Evolutionary conservation across 2,888 invertebrate genomes (phyloP).

Genomic region (Morpho helenor): DNA sequence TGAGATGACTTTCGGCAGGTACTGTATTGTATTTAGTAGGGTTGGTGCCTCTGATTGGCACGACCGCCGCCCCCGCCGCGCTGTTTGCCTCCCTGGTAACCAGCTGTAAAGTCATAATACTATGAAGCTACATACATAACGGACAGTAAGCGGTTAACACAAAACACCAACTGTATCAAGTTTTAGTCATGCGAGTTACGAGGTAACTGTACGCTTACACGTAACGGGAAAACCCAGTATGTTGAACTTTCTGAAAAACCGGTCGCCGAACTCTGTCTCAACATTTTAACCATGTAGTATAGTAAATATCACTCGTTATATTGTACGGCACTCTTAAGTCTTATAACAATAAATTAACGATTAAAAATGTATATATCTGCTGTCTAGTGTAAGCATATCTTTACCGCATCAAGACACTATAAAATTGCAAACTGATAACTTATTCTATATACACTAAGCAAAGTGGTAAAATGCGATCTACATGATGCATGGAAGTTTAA

Average conservation of each 20-base stretch:
- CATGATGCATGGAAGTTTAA: too few species aligned
- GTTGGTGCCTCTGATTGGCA: slow-evolving; percentile 92
- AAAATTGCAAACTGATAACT: background rate
- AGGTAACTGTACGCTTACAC: slow-evolving; percentile 24
- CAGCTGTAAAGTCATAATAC: slow-evolving; percentile 51
- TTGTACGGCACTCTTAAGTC: too few species aligned
- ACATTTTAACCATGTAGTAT: too few species aligned
- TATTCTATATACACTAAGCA: background rate
- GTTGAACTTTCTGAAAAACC: slow-evolving; percentile 5
- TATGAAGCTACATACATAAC: background rate
- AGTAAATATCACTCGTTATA: too few species aligned
- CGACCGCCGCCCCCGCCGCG: slow-evolving; percentile 86
- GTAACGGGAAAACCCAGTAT: slow-evolving; percentile 14
- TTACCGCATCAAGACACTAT: slow-evolving; percentile 2
- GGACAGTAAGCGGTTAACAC: slow-evolving; percentile 2
- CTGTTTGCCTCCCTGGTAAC: slow-evolving; percentile 92
- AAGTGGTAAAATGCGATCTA: background rate
- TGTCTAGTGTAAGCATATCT: slow-evolving; percentile 22
- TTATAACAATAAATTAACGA: too few species aligned
- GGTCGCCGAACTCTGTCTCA: background rate
- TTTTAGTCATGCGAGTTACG: slow-evolving; percentile 20
- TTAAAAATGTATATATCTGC: too few species aligned
- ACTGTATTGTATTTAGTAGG: slow-evolving; percentile 81
- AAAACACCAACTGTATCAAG: slow-evolving; percentile 10
- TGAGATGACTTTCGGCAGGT: slow-evolving; percentile 73